Percentiles rank a stretch among this genome's conserved stretches.
Conservation (phyloP, 2,888 invertebrate species). For the Apodemia duryi region DNA sequence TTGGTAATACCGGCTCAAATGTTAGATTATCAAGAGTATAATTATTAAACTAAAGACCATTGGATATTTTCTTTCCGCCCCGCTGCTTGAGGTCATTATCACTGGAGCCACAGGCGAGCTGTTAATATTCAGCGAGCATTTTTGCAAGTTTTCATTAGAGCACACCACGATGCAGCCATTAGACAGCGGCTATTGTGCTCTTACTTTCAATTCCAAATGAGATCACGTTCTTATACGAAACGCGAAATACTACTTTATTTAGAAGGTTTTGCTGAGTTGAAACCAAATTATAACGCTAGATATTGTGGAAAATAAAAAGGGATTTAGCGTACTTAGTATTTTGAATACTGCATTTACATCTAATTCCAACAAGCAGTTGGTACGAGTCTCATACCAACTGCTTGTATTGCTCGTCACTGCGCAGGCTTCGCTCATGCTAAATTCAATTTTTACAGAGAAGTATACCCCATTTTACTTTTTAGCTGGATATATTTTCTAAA, state of each 20-base stretch:
- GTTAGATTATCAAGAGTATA: too few relatives aligned
- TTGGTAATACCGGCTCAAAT: too few relatives aligned
- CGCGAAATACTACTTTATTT: slow-evolving; percentile 6
- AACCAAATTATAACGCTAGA: not conserved
- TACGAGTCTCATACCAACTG: too few relatives aligned
- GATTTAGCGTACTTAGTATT: not conserved
- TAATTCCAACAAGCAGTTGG: too few relatives aligned
- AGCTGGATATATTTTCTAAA: too few relatives aligned
- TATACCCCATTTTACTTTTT: too few relatives aligned
- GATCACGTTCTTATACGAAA: slow-evolving; percentile 9
- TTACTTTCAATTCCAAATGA: slow-evolving; percentile 15
- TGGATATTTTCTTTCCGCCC: not conserved
- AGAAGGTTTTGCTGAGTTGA: not conserved
- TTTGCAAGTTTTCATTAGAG: slow-evolving; percentile 13
- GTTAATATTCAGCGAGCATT: slow-evolving; percentile 14
- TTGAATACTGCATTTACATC: too few relatives aligned
- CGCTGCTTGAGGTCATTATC: not conserved
- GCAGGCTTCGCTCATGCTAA: too few relatives aligned
- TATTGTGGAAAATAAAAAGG: not conserved
- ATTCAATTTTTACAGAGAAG: too few relatives aligned
- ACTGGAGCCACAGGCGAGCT: not conserved
- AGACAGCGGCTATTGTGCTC: slow-evolving; percentile 7
- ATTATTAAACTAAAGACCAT: too few relatives aligned
- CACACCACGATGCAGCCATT: not conserved
- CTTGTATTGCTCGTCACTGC: too few relatives aligned